Conservation (phyloP, 2,797 vertebrate genomes). For the Naso thynnoides region DNA sequence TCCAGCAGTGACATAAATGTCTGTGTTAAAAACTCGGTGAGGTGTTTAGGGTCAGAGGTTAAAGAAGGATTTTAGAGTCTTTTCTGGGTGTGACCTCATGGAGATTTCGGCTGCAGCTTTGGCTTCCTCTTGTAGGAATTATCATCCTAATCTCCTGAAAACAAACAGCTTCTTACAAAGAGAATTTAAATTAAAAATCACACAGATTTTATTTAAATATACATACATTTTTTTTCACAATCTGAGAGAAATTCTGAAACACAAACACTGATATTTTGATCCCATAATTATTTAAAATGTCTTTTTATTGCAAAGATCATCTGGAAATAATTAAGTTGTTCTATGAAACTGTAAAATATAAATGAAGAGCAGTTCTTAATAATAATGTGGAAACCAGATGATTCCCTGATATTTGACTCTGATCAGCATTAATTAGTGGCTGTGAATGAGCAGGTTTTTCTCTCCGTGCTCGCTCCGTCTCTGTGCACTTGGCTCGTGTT, state of each 20-base stretch:
- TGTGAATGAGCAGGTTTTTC: not conserved
- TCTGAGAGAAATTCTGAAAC: too few relatives aligned
- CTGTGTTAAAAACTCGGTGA: not conserved
- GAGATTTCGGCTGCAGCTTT: constrained; percentile 18
- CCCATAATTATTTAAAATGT: too few relatives aligned
- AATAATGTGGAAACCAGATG: not conserved
- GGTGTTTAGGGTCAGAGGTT: constrained; percentile 58
- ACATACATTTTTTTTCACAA: not conserved
- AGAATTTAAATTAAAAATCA: constrained; percentile 4
- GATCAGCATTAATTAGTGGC: not conserved
- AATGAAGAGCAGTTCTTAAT: too few relatives aligned
- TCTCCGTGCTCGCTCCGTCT: not conserved
- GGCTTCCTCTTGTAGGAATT: constrained; percentile 22
- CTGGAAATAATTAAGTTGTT: too few relatives aligned
- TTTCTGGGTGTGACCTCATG: constrained; percentile 15
- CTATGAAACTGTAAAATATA: too few relatives aligned
- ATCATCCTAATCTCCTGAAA: constrained; percentile 31
- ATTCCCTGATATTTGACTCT: constrained; percentile 1
- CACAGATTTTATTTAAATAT: not conserved
- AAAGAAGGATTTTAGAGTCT: constrained; percentile 41
- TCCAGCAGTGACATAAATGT: constrained; percentile 3
- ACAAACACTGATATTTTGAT: too few relatives aligned
- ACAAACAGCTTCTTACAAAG: not conserved
- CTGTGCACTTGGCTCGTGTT: not conserved
- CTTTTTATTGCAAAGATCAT: too few relatives aligned